Percentiles rank a stretch among this genome's conserved stretches.
These are phyloP conservation scores for Atherinomorus stipes DNA, from an alignment of 2,113 vertebrate genomes.

Conservation along the genomic window DNA sequence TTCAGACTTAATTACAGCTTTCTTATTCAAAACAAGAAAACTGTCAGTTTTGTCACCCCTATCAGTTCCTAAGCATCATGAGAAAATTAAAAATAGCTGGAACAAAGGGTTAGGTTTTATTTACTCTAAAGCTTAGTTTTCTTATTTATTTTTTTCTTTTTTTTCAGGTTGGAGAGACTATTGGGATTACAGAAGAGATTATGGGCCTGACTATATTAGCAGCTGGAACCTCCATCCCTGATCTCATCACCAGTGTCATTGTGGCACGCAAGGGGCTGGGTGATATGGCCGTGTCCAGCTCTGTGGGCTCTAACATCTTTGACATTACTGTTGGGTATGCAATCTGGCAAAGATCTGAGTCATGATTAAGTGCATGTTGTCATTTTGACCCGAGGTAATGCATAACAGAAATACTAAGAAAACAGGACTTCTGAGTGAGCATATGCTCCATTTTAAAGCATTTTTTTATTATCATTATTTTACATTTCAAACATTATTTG, in stretches of 20 bases:
- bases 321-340: constrained; percentile 95
- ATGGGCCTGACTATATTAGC: constrained; percentile 97
- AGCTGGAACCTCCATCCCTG: constrained; percentile 96
- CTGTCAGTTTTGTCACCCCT: constrained; percentile 37
- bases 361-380: not conserved
- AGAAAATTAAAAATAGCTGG: constrained; percentile 62
- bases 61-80: constrained; percentile 31
- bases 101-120: constrained; percentile 67
- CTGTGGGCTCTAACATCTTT: constrained; percentile 97
- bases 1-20: constrained; percentile 24
- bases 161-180: constrained; percentile 92
- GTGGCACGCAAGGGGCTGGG: constrained; percentile 96
- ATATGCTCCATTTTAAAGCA: not conserved
- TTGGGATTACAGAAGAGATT: constrained; percentile 96
- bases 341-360: not conserved
- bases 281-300: constrained; percentile 97
- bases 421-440: not conserved
- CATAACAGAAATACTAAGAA: not conserved
- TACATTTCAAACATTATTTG: not conserved
- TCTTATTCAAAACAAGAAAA: constrained; percentile 26
- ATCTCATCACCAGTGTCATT: constrained; percentile 96
- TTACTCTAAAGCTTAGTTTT: constrained; percentile 55
- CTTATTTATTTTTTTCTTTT: constrained; percentile 1
- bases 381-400: not conserved
- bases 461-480: not conserved